Percentiles rank a stretch among this genome's conserved stretches.
Conservation (phyloP, 2,113 vertebrate species). For the Mobula hypostoma region DNA sequence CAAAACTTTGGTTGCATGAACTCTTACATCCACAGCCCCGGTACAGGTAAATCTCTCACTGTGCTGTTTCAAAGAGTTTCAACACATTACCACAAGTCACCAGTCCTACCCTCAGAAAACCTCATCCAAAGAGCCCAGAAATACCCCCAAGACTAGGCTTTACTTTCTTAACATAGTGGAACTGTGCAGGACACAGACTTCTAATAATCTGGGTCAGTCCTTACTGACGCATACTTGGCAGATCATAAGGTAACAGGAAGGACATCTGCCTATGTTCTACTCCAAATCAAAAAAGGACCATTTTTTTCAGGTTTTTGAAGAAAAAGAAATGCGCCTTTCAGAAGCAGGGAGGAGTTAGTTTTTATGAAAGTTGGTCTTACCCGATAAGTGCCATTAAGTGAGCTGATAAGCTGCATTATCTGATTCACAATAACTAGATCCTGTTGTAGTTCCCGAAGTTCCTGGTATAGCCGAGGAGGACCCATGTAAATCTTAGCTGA, state of each 20-base stretch:
- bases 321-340: background rate
- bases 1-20: too few relatives aligned
- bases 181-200: too few relatives aligned
- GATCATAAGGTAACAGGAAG: too few relatives aligned
- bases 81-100: background rate
- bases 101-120: too few relatives aligned
- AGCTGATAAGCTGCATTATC: conserved; percentile 82
- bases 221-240: too few relatives aligned
- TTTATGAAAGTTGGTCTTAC: conserved; percentile 47
- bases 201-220: too few relatives aligned
- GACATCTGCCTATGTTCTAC: background rate
- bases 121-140: too few relatives aligned
- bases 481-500: conserved; percentile 79
- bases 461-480: conserved; percentile 85
- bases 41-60: background rate
- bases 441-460: conserved; percentile 87
- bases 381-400: conserved; percentile 88
- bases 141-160: too few relatives aligned
- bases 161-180: too few relatives aligned
- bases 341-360: background rate
- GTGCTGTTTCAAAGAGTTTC: too few relatives aligned
- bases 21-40: background rate
- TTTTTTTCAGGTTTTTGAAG: too few relatives aligned
- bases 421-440: conserved; percentile 86
- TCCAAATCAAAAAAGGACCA: background rate